Conservation (phyloP, 2,888 invertebrate genomes). For the Rhingia rostrata region DNA sequence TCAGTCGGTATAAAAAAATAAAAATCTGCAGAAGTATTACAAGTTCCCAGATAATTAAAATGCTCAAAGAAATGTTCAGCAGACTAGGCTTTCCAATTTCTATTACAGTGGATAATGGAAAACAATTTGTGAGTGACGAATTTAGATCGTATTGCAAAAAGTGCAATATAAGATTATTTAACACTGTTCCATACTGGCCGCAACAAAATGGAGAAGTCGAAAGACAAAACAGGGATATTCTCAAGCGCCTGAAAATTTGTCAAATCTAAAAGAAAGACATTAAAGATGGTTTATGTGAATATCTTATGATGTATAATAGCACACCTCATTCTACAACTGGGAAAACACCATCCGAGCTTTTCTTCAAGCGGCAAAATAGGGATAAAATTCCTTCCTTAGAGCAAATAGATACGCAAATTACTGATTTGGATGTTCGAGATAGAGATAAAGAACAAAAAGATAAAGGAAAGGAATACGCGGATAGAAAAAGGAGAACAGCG, state of each 20-base stretch:
- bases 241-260: conserved; percentile 75
- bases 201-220: conserved; percentile 75
- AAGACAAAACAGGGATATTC: conserved; percentile 76
- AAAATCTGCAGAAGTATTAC: conserved; percentile 37
- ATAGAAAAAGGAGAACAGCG: conserved; percentile 24
- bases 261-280: conserved; percentile 65
- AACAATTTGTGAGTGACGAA: too few species aligned
- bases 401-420: neutral
- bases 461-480: conserved; percentile 51
- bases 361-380: conserved; percentile 73
- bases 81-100: conserved; percentile 74
- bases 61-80: conserved; percentile 75
- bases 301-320: conserved; percentile 40
- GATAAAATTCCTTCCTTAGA: conserved; percentile 73
- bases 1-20: too few species aligned
- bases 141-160: too few species aligned
- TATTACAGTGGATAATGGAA: conserved; percentile 75
- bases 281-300: conserved; percentile 71
- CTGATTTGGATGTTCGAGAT: conserved; percentile 13
- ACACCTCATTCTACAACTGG: conserved; percentile 77
- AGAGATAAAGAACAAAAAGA: conserved; percentile 37
- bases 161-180: too few species aligned
- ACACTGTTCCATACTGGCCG: conserved; percentile 29
- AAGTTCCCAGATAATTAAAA: conserved; percentile 29
- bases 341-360: conserved; percentile 75